phyloP scores from a whole-genome alignment of 2,113 vertebrate species.

The Hippocampus guttulatus region DNA sequence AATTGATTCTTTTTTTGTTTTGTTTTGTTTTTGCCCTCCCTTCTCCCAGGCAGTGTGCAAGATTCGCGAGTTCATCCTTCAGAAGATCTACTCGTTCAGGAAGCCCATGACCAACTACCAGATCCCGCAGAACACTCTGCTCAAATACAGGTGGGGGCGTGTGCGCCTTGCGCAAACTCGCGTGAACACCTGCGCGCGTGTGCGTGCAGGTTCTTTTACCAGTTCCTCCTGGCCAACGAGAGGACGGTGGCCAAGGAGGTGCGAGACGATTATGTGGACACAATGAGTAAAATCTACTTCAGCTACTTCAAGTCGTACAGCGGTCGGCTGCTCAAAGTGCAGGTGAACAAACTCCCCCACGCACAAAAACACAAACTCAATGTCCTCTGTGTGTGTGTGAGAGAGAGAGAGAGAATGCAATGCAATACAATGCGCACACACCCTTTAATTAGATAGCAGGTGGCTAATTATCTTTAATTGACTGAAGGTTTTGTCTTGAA shows the following conservation, averaged over 20 bases:
- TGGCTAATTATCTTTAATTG: not conserved
- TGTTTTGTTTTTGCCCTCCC: not conserved
- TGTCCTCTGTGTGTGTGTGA: too few species aligned
- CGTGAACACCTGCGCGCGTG: constrained; percentile 54
- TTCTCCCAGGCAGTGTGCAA: constrained; percentile 81
- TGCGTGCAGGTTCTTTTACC: constrained; percentile 83
- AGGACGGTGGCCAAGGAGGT: constrained; percentile 85
- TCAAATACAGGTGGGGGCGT: constrained; percentile 80
- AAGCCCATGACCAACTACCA: constrained; percentile 97
- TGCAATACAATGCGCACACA: not conserved
- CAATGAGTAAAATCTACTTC: constrained; percentile 90
- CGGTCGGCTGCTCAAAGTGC: constrained; percentile 86
- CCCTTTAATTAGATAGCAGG: not conserved
- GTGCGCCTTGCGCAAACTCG: too few species aligned
- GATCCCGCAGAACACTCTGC: constrained; percentile 88
- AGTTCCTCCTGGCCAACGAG: constrained; percentile 89
- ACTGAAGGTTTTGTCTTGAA: not conserved
- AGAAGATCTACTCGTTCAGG: constrained; percentile 91
- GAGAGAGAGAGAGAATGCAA: too few species aligned
- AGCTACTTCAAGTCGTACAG: constrained; percentile 92
- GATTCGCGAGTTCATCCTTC: constrained; percentile 89
- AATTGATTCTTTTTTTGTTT: not conserved
- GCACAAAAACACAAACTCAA: not conserved
- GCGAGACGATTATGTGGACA: constrained; percentile 87
- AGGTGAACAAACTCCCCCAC: constrained; percentile 69